A percentile compares a stretch with the other conserved stretches of the same genome.
Evolutionary conservation across 1,140 invertebrate species (phyloP).

Genomic region (Lasioglossum baleicum): DNA sequence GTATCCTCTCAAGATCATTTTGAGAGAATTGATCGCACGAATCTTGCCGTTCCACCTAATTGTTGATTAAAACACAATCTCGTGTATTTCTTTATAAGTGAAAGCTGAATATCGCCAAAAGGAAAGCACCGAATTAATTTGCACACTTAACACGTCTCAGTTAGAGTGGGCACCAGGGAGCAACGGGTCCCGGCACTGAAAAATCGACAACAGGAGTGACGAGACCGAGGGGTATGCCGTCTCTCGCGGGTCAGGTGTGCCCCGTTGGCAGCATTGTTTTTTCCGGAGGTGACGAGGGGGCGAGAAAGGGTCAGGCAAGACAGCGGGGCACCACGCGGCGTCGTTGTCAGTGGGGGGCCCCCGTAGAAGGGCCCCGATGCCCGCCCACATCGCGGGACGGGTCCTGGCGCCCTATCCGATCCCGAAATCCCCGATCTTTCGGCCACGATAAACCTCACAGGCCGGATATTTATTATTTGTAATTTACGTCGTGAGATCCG

Average conservation of each 20-base stretch:
- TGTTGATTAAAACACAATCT: no score
- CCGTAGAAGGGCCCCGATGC: slow-evolving; percentile 56
- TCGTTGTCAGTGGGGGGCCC: slow-evolving; percentile 53
- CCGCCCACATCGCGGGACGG: slow-evolving; percentile 70
- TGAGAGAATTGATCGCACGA: no score
- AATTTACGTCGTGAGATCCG: slow-evolving; percentile 69
- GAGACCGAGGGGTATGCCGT: slow-evolving; percentile 20
- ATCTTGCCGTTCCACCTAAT: no score
- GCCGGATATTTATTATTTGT: slow-evolving; percentile 75
- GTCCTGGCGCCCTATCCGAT: slow-evolving; percentile 52
- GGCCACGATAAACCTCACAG: slow-evolving; percentile 65
- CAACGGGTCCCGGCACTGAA: slow-evolving; percentile 23
- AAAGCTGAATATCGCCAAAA: no score
- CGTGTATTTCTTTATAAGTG: no score
- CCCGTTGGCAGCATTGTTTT: slow-evolving; percentile 47
- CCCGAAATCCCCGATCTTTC: slow-evolving; percentile 69
- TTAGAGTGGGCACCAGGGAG: background rate
- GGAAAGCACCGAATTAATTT: no score
- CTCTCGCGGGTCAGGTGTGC: slow-evolving; percentile 44
- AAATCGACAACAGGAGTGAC: slow-evolving; percentile 49
- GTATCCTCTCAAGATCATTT: no score
- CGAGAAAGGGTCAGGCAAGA: slow-evolving; percentile 47
- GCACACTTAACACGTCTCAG: no score
- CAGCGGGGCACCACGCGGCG: slow-evolving; percentile 54
- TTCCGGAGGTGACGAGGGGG: slow-evolving; percentile 46